Evolutionary conservation across 2,113 vertebrate species (phyloP), one percentile per base, ranked within the genome.

Genomic region (Phalacrocorax aristotelis): DNA sequence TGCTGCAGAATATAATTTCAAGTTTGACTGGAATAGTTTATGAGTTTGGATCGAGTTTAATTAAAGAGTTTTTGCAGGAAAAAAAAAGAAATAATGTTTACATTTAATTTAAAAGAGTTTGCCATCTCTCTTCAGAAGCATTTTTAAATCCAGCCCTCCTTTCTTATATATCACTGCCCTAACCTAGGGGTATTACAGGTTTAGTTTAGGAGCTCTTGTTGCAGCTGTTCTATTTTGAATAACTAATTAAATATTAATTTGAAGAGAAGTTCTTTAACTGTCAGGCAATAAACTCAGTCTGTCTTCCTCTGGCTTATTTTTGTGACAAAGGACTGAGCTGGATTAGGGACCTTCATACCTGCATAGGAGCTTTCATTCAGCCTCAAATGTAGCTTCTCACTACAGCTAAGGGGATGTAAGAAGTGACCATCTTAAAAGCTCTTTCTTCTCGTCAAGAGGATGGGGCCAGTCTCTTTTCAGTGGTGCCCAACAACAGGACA

Each of bases 101-200:
- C 32, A 66, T 95, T 92, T 91, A 78, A 95, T 95, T 92, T 94
- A 51, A 58, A 87, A 86, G 11, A 32, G 17, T 83, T 90, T 92
- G 2, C 21, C 34, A 9, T 46, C 7, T 86, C 51, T 94, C 18
- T 91, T 93, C 68, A 76, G 61, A 93, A 90, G 14, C 19, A 54
- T 68, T 89, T 70, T 91, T 65, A 49, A 94, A 91, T 93, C 44
- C 16, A 51, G 3, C 10, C 34, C 40, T 92, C 54, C 76, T 87
- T 82, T 12, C 46, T 81, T 64, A 62, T 17, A 10, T 74, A 32
- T 92, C 92, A 77, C 14, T 81, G 32, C 29, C n/a, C 26, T 89
- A 70, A 83, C 42, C 5, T 80, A n/a, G 15, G 5, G 18, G 1
- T 64, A 68, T 84, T 93, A 18, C 14, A 48, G 12, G 20, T 16